Conservation (phyloP, 2,797 vertebrate species). For the Trachops cirrhosus region DNA sequence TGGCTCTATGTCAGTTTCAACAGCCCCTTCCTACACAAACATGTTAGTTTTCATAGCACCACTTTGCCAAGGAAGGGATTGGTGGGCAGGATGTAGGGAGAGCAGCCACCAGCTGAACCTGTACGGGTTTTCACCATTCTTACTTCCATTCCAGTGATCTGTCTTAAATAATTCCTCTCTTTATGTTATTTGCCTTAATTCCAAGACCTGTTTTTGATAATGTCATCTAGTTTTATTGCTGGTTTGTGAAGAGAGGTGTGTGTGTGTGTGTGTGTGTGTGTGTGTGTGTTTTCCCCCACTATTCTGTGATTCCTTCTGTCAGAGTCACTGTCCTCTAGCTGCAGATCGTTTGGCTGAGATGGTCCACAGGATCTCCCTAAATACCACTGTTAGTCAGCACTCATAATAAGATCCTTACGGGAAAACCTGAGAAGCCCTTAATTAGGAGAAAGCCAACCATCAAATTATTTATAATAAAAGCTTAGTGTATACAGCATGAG, state of each 20-base stretch:
- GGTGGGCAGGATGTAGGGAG: neutral
- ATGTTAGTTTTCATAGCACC: neutral
- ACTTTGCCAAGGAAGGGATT: neutral
- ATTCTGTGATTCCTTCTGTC: neutral
- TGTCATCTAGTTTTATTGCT: neutral
- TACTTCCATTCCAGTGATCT: neutral
- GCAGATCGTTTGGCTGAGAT: neutral
- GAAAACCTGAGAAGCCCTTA: neutral
- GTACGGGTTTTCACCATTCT: fast-evolving
- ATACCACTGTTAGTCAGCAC: neutral
- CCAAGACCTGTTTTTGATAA: neutral
- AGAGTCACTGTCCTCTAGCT: neutral
- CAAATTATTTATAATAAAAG: neutral
- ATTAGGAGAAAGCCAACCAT: slow-evolving; percentile 18
- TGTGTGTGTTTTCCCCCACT: neutral
- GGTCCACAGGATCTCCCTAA: neutral
- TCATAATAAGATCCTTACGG: neutral
- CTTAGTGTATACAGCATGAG: neutral
- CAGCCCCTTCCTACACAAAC: neutral
- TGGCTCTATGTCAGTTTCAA: neutral
- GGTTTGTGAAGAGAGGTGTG: neutral
- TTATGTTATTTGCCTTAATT: neutral
- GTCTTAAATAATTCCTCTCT: neutral
- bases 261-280: neutral
- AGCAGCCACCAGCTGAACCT: neutral